A percentile compares a stretch with the other conserved stretches of the same genome.
Conservation (phyloP, 2,797 vertebrate species). For the Ataeniobius toweri region DNA sequence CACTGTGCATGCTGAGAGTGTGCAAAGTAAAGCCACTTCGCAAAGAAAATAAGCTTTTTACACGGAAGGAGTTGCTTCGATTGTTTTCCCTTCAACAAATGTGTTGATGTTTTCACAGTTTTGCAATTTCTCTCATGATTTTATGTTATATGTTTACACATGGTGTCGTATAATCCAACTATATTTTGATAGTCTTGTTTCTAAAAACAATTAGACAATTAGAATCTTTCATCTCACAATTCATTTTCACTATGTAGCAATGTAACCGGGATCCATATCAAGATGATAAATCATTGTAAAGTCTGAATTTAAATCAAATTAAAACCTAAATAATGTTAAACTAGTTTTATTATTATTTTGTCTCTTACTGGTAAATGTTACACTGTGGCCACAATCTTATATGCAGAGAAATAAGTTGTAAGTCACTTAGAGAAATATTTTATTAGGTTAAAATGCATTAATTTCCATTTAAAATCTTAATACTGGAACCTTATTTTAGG, state of each 20-base stretch:
- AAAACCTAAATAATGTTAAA: too few species aligned
- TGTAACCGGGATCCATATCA: background rate
- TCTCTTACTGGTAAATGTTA: background rate
- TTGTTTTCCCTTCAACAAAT: constrained; percentile 38
- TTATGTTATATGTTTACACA: background rate
- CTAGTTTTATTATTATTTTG: background rate
- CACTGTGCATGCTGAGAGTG: constrained; percentile 48
- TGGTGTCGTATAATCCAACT: background rate
- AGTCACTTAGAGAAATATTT: background rate
- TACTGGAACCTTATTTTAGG: background rate
- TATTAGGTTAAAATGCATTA: background rate
- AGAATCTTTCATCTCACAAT: background rate
- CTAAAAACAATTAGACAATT: background rate
- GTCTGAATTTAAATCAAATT: background rate
- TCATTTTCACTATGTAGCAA: background rate
- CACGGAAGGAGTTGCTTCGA: constrained; percentile 48
- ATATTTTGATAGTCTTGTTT: background rate
- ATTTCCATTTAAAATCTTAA: background rate
- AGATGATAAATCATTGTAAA: background rate
- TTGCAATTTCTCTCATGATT: constrained; percentile 24
- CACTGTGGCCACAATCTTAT: background rate
- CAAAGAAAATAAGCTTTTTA: constrained; percentile 39
- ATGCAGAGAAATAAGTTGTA: background rate
- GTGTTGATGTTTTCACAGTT: constrained; percentile 39
- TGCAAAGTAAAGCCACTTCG: constrained; percentile 65